A percentile compares a stretch with the other conserved stretches of the same genome.
phyloP scores from a whole-genome alignment of 2,888 invertebrate species.

The Acronicta psi region DNA sequence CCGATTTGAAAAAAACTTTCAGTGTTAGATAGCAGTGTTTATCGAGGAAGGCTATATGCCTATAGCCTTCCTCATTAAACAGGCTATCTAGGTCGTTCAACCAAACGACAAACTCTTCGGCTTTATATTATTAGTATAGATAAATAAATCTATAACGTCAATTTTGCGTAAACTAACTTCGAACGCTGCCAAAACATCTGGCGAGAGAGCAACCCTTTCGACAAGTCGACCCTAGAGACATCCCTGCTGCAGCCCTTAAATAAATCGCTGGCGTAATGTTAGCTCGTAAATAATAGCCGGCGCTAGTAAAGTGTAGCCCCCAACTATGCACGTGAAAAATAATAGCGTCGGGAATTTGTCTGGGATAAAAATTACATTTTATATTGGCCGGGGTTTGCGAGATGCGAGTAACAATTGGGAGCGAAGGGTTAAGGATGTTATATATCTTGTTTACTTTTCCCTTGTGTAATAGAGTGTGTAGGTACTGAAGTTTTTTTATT shows the following conservation, averaged over 20 bases:
- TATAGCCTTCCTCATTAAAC: too few species aligned
- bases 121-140: too few species aligned
- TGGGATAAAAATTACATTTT: constrained; percentile 52
- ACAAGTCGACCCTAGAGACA: constrained; percentile 19
- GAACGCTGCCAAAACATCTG: constrained; percentile 30
- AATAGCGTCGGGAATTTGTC: constrained; percentile 48
- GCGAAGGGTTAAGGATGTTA: neutral
- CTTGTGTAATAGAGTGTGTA: too few species aligned
- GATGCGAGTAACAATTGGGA: constrained; percentile 36
- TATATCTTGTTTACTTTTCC: neutral
- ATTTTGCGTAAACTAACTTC: constrained; percentile 15
- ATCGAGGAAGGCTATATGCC: too few species aligned
- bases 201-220: constrained; percentile 14
- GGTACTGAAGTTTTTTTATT: too few species aligned
- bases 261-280: constrained; percentile 36
- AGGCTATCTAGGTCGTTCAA: too few species aligned
- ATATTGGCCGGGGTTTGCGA: constrained; percentile 38
- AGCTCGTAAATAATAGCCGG: constrained; percentile 40
- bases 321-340: constrained; percentile 52
- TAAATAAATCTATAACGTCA: neutral
- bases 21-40: too few species aligned
- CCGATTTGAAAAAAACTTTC: too few species aligned
- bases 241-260: constrained; percentile 36
- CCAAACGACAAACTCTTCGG: too few species aligned
- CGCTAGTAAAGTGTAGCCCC: constrained; percentile 36